Conservation (phyloP, 2,888 invertebrate species). For the Stictocephala bisonia region DNA sequence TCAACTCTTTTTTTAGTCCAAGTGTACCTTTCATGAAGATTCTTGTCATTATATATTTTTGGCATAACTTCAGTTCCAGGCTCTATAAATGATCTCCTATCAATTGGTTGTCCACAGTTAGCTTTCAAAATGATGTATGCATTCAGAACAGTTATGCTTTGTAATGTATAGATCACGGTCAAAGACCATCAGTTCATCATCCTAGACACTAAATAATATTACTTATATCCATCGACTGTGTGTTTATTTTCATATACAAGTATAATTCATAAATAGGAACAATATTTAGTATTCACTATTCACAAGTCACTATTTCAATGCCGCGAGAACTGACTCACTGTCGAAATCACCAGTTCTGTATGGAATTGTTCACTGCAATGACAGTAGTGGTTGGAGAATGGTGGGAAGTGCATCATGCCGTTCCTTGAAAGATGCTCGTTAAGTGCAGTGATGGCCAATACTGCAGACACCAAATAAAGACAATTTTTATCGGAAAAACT, state of each 20-base stretch:
- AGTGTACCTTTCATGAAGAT: not conserved
- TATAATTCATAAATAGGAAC: not conserved
- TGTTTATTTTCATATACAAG: not conserved
- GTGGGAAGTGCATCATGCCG: not conserved
- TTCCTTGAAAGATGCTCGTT: slow-evolving; percentile 20
- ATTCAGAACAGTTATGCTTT: slow-evolving; percentile 52
- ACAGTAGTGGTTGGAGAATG: not conserved
- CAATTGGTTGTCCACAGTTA: not conserved
- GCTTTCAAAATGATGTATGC: slow-evolving; percentile 19
- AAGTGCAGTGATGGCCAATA: not conserved
- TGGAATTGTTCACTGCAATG: not conserved
- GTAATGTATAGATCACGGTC: slow-evolving; percentile 47
- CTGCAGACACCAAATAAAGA: not conserved
- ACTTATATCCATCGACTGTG: slow-evolving; percentile 23
- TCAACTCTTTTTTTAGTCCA: not conserved
- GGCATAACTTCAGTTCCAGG: not conserved
- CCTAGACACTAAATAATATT: slow-evolving; percentile 17
- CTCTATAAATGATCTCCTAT: slow-evolving; percentile 7
- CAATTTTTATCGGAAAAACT: not conserved
- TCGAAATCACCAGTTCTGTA: not conserved
- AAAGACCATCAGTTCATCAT: slow-evolving; percentile 35
- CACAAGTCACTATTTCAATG: not conserved
- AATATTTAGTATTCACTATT: not conserved
- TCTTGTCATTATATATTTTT: not conserved
- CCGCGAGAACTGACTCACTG: not conserved